A percentile compares a stretch with the other conserved stretches of the same genome.
phyloP scores from a whole-genome alignment of 2,797 vertebrate genomes.

The Acrossocheilus fasciatus region DNA sequence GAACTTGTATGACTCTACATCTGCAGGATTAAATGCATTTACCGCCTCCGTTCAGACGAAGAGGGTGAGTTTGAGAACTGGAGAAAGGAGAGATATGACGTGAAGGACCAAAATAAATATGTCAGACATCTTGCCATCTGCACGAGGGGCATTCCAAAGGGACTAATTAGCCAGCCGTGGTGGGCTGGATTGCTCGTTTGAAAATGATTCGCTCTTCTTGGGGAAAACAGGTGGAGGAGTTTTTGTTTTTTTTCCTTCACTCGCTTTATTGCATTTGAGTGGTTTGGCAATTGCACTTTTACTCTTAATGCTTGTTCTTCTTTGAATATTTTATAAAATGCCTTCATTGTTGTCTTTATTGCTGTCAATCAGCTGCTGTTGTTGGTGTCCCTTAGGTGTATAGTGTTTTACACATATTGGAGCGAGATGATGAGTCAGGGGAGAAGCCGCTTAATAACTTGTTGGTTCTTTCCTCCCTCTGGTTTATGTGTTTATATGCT shows the following conservation, averaged over 20 bases:
- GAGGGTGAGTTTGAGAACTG: constrained; percentile 34
- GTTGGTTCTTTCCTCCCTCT: constrained; percentile 43
- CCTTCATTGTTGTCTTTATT: constrained; percentile 53
- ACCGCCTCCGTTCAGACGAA: constrained; percentile 36
- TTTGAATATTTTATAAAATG: constrained; percentile 22
- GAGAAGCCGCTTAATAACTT: constrained; percentile 22
- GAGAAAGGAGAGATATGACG: constrained; percentile 56
- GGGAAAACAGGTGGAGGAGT: constrained; percentile 58
- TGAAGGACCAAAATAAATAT: constrained; percentile 62
- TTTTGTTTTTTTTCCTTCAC: constrained; percentile 53
- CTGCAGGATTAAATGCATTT: constrained; percentile 43
- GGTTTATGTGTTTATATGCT: constrained; percentile 34
- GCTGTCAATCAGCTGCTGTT: constrained; percentile 38
- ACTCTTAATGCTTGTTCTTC: constrained; percentile 35
- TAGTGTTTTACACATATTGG: constrained; percentile 28
- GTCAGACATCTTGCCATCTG: constrained; percentile 65
- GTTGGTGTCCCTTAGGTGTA: constrained; percentile 18
- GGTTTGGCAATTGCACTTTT: constrained; percentile 51
- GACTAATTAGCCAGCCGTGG: constrained; percentile 62
- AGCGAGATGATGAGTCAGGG: constrained; percentile 39
- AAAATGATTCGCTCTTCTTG: constrained; percentile 57
- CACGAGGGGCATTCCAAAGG: constrained; percentile 62
- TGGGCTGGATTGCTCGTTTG: constrained; percentile 57
- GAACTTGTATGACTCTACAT: constrained; percentile 48
- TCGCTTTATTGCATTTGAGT: constrained; percentile 54